Conservation (phyloP, 2,888 invertebrate genomes). For the Oligia latruncula region DNA sequence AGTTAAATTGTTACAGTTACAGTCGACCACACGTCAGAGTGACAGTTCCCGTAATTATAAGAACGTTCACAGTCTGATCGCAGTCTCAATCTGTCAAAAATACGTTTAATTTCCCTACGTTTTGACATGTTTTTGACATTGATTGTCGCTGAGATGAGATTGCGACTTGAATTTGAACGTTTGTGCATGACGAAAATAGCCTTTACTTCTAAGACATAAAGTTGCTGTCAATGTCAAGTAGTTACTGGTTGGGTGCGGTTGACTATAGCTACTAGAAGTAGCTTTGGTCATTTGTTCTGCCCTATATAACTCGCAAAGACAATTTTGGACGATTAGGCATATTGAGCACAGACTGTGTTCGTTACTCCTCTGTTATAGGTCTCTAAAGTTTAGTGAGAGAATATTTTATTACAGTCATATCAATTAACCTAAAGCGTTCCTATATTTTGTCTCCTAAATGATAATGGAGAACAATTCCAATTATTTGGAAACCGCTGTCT, state of each 20-base stretch:
- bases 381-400: neutral
- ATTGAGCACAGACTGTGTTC: neutral
- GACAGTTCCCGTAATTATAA: neutral
- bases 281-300: neutral
- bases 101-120: neutral
- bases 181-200: neutral
- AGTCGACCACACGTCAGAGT: neutral
- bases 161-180: neutral
- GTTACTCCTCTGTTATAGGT: neutral
- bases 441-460: slow-evolving; percentile 23
- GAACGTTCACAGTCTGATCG: neutral
- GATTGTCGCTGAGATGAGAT: neutral
- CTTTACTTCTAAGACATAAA: neutral
- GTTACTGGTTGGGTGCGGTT: neutral
- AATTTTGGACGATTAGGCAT: neutral
- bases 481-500: slow-evolving; percentile 65
- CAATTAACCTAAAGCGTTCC: slow-evolving; percentile 4
- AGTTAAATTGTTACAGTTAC: neutral
- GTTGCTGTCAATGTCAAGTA: neutral
- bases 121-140: neutral
- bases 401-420: slow-evolving; percentile 17
- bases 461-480: slow-evolving; percentile 23
- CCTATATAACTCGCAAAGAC: neutral
- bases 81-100: neutral
- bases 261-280: neutral